Evolutionary conservation across 2,888 invertebrate genomes (phyloP), one percentile per base, ranked within the genome.

Genomic region (Apocheima hispidaria): DNA sequence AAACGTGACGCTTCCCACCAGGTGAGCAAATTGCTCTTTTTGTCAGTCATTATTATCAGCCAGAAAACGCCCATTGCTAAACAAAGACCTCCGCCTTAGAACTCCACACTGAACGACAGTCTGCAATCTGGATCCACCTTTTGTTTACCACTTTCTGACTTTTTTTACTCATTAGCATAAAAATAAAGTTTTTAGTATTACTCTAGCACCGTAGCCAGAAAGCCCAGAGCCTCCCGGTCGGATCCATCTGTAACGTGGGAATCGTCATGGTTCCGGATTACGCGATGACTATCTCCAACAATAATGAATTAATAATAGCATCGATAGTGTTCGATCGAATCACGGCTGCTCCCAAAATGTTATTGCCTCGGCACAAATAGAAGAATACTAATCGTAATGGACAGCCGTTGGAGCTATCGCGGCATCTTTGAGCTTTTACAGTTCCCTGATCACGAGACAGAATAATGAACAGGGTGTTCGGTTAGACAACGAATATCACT

Each of bases 261-360:
- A 89, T 84, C 80, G 75, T 84, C 81, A 83, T 79, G 81, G 76
- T 81, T 83, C 74, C 84, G 86, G 87, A 87, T 90, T 90, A 90
- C 84, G 81, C 73, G 89, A 91, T 89, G 81, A 65, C 73, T 87
- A 90, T 90, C 90, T 64, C 50, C 67, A 72, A 81, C 82, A 86
- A 88, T 85, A 87, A 86, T 87, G 81, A 86, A 87, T 87, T 88
- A 87, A 87, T 88, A 88, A 86, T 84, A 82, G 83, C 79, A 79
- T 81, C 81, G 82, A 87, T 87, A 81, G 77, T 75, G 77, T 68
- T 72, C 68, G 87, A 88, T 87, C 75, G 79, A 78, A 89, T 90
- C 87, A 33, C 46, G 51, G 12, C 38, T 58, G 58, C 53, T 58
- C 57, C 57, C 54, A 63, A 54, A 54, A 63, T 58, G 63, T 50